A percentile compares a stretch with the other conserved stretches of the same genome.
Evolutionary conservation across 2,888 invertebrate species (phyloP).

Genomic region (Microchrysa polita): DNA sequence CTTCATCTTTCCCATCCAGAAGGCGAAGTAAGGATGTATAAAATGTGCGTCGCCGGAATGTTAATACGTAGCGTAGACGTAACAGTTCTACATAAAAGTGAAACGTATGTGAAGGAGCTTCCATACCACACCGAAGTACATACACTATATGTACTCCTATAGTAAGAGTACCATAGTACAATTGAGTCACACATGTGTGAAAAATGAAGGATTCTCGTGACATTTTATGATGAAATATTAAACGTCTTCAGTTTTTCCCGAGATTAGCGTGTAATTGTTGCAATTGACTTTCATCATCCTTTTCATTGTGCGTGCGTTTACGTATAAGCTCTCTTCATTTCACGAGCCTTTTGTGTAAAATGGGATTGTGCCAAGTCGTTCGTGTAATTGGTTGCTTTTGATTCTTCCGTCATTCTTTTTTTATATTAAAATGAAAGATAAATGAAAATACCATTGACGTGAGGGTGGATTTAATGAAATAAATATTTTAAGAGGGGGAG

Average conservation of each 20-base stretch:
- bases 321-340: too few species aligned
- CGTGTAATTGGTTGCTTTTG: slow-evolving; percentile 20
- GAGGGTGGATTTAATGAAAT: slow-evolving; percentile 3
- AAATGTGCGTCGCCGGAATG: neutral
- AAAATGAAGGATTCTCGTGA: slow-evolving; percentile 47
- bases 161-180: too few species aligned
- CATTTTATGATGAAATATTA: slow-evolving; percentile 39
- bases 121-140: too few species aligned
- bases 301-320: neutral
- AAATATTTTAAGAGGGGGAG: neutral
- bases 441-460: neutral
- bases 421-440: slow-evolving; percentile 9
- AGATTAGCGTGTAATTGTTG: slow-evolving; percentile 36
- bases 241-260: slow-evolving; percentile 33
- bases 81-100: too few species aligned
- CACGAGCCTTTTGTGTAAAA: neutral
- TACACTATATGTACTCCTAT: too few species aligned
- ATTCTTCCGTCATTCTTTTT: too few species aligned
- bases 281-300: slow-evolving; percentile 33
- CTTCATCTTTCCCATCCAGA: too few species aligned
- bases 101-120: slow-evolving; percentile 37
- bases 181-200: slow-evolving; percentile 50
- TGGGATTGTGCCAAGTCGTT: slow-evolving; percentile 18
- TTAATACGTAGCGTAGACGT: too few species aligned
- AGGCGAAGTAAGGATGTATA: neutral